Base-by-base conservation (phyloP, 2,888 invertebrate species). In the Agriopis marginaria region DNA sequence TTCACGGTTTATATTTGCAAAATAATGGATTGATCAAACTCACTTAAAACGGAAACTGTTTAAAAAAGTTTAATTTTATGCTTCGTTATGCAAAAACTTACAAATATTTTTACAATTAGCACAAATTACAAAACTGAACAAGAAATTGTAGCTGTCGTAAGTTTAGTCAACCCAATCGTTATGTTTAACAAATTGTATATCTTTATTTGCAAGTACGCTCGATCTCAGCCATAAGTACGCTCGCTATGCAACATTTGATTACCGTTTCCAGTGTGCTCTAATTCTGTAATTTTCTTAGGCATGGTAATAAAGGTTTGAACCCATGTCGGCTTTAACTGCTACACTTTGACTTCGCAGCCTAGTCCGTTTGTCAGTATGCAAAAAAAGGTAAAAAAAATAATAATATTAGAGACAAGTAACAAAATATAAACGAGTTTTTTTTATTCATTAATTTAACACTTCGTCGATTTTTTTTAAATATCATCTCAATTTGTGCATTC, bases 281-380 rank as follows among this genome's bases (percentile, higher is more conserved):
- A 68, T 73, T 73, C 73, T 49, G 62, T 47, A 58, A 72, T 71
- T 62, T 67, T 64, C 53, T 49, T 45, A 23, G 42, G 44, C 44
- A 61, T 56, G 49, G 47, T 12, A 17, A 45, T 53, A 32, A 55
- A 62, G 32, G n/a, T 58, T 9, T 11, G 44, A 44, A 44, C 42
- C 47, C 23, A 49, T 40, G n/a, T 10, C 23, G 51, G 9, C 11
- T 51, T 50, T 50, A 17, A 23, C 10, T 23, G 9, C 11, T 23
- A 51, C 7, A 39, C 50, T 17, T 50, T 5, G 17, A 17, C 14
- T 17, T 17, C 6, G 9, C 17, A 6, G 17, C 17, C 42, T 42
- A 42, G 42, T 32, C 32, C 4, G 32, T 32, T 32, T 23, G 17
- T 23, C 17, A 23, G 17, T 23, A 23, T 1, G 17, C 2, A 23